Evolutionary conservation across 64 coral and sea anemone species (phyloP), one percentile per base, ranked within the genome.

Genomic region (Stichodactyla helianthus): DNA sequence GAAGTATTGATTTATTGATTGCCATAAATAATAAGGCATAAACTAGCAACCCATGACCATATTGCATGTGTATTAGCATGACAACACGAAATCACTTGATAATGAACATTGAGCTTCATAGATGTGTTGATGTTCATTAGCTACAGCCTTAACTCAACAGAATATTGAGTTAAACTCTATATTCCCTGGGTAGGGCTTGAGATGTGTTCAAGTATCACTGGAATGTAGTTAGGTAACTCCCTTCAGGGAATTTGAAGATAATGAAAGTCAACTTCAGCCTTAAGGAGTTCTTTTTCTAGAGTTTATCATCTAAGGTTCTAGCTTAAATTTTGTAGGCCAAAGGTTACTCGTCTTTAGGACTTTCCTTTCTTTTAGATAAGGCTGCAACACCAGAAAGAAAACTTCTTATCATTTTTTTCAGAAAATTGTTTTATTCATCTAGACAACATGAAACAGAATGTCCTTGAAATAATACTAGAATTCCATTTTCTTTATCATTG

Each of bases 171-270:
- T 52, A n/a, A 19, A 65, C 19, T n/a, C 19, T 15, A 81, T 52
- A 5, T 52, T 14, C 53, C 18, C 51, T 52, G 51, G 78, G 78
- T 52, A 81, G 78, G 78, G 78, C 78, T 81, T 51, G 15, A 54
- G 52, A 81, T 81, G 50, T 81, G 20, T 81, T 54, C 78, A 81
- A 81, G 14, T 81, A 81, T 81, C 51, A 20, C 18, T 52, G 78
- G 78, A 81, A 81, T 81, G 31, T 81, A 81, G 17, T 53, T 81
- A 53, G 78, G 78, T 51, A 81, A 81, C 78, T 81, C 78, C 78
- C 78, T 16, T 54, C 10, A n/a, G 35, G 19, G 78, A 51, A 52
- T 28, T 80, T 81, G 6, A 52, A 81, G 78, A 81, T 81, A 81
- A 80, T 54, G 52, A 52, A 54, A 80, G 52, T 51, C 16, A 80